These are phyloP conservation scores for Ophioninae sp. DNA, from an alignment of 2,888 invertebrate species.

Conservation along the genomic window DNA sequence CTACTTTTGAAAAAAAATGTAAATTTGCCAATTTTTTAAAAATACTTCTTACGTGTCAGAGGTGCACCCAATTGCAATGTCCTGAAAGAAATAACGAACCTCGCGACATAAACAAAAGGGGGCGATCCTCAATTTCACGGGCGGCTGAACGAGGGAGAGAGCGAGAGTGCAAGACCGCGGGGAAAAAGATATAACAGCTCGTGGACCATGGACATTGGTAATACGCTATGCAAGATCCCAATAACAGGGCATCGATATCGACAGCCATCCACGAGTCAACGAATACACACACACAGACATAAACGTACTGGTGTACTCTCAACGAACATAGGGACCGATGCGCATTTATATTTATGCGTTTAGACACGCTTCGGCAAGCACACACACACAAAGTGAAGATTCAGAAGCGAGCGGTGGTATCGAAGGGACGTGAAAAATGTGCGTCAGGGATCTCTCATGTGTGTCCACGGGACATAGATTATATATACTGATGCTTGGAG, in stretches of 20 bases:
- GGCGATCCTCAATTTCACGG: constrained; percentile 79
- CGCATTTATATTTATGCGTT: constrained; percentile 78
- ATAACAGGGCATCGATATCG: constrained; percentile 45
- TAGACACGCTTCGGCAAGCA: constrained; percentile 72
- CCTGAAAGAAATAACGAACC: constrained; percentile 52
- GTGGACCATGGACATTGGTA: constrained; percentile 55
- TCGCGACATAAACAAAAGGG: constrained; percentile 67
- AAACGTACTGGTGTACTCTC: constrained; percentile 29
- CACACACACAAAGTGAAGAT: constrained; percentile 33
- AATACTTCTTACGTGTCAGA: background rate
- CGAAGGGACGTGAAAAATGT: constrained; percentile 35
- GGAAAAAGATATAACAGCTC: constrained; percentile 32
- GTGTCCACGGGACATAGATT: constrained; percentile 38
- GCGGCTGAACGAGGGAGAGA: constrained; percentile 68
- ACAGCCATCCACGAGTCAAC: constrained; percentile 33
- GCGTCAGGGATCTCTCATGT: constrained; percentile 32
- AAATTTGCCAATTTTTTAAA: background rate
- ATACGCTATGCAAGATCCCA: constrained; percentile 18
- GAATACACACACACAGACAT: no score
- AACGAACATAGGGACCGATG: constrained; percentile 20
- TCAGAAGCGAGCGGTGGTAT: constrained; percentile 37
- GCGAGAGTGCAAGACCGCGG: background rate
- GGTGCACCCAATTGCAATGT: constrained; percentile 20
- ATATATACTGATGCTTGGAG: constrained; percentile 39
- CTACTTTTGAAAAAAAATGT: background rate